phyloP scores from a whole-genome alignment of 2,113 vertebrate genomes.

The Paralichthys olivaceus region DNA sequence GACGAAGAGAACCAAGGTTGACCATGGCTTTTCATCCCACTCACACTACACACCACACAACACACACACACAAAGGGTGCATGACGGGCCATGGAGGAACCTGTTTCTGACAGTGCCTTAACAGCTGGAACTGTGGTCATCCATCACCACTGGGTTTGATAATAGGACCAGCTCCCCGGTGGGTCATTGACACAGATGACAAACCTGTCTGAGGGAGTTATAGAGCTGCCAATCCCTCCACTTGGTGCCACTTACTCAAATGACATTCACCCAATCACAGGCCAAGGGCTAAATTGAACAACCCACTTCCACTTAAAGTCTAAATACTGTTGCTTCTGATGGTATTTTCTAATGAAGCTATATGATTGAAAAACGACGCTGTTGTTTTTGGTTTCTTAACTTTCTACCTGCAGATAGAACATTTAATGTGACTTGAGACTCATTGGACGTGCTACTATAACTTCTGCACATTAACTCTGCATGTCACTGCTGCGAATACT shows the following conservation, averaged over 20 bases:
- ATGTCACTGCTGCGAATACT: constrained; percentile 47
- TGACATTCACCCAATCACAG: constrained; percentile 66
- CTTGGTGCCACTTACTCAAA: constrained; percentile 53
- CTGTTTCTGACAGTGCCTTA: constrained; percentile 74
- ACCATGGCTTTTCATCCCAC: constrained; percentile 32
- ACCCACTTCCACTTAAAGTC: constrained; percentile 41
- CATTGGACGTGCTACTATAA: constrained; percentile 19
- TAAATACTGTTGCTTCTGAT: constrained; percentile 24
- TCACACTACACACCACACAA: constrained; percentile 15
- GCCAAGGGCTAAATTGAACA: constrained; percentile 47
- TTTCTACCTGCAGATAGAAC: constrained; percentile 5
- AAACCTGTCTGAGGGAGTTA: constrained; percentile 79
- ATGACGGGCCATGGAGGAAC: constrained; percentile 63
- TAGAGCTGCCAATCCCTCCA: constrained; percentile 73
- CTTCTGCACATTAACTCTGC: constrained; percentile 49
- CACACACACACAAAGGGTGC: constrained; percentile 28
- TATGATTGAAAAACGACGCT: constrained; percentile 29
- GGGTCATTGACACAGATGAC: constrained; percentile 81
- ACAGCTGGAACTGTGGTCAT: constrained; percentile 77
- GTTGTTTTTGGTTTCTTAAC: neutral
- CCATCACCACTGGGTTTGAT: constrained; percentile 79
- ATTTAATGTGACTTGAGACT: constrained; percentile 26
- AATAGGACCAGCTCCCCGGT: constrained; percentile 73
- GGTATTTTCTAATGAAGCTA: constrained; percentile 45
- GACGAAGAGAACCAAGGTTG: constrained; percentile 48